Base-by-base conservation (phyloP, 2,113 vertebrate species). In the Pleuronectes platessa region DNA sequence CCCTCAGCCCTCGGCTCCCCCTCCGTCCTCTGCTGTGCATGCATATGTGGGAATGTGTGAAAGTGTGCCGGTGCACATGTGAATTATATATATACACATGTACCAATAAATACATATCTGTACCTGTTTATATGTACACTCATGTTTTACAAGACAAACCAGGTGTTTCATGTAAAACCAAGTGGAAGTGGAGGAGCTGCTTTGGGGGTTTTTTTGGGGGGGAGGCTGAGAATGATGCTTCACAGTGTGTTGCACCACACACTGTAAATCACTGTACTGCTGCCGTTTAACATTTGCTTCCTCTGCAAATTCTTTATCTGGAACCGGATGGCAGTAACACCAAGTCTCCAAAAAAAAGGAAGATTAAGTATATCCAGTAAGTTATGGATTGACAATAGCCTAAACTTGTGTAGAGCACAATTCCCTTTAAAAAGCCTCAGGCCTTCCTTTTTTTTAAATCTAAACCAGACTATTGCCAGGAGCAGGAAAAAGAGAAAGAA, bases 1-100 rank as follows among this genome's bases (percentile, higher is more conserved):
- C 56, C 81, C 78, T 74, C 63, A 78, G 78, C 88, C 87, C 40
- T 24, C 5, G 47, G 89, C 83, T 79, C 84, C 69, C 61, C 77
- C 86, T 79, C 63, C 47, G 63, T 58, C 62, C 70, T 68, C 31
- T 75, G 37, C 79, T 85, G 66, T 74, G 77, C 58, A 26, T 79
- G 84, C 68, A 75, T 78, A 58, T 85, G 79, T n/a, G 68, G 74
- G 56, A 85, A 37, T 70, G 54, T 6, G 31, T 31, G 31, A 31
- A 7, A 7, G 31, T 61, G 54, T 67, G 66, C 18, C 23, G 56
- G 75, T 73, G 61, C 49, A 77, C 67, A 61, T 40, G 35, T 56
- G 35, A 55, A 69, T 72, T 47, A 23, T 27, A 64, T 49, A n/a
- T 53, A 24, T 56, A 31, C 1, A 11, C 12, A 24, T 23, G 27